phyloP scores from a whole-genome alignment of 2,888 invertebrate genomes.

The Mythimna loreyi region DNA sequence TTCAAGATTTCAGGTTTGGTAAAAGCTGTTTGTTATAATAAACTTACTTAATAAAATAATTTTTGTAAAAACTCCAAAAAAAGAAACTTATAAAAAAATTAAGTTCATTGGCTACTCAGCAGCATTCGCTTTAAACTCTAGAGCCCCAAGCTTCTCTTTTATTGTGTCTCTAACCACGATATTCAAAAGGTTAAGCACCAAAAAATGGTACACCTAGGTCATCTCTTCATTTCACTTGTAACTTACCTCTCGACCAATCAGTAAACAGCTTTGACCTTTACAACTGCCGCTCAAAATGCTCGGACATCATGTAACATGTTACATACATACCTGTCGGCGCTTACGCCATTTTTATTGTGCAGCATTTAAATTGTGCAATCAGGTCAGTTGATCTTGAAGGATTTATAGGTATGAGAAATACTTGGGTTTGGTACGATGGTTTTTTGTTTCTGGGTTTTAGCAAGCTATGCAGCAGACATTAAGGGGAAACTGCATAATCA shows the following conservation, averaged over 20 bases:
- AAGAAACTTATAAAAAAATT: too few species aligned
- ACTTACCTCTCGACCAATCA: conserved; percentile 28
- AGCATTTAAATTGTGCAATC: conserved; percentile 45
- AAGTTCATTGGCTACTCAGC: too few species aligned
- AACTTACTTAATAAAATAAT: too few species aligned
- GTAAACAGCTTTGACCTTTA: conserved; percentile 46
- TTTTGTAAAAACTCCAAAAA: too few species aligned
- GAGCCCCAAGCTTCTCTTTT: too few species aligned
- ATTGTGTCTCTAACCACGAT: too few species aligned
- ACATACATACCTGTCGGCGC: conserved; percentile 38
- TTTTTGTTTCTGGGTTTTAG: background rate
- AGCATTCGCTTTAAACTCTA: too few species aligned
- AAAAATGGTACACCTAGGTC: conserved; percentile 1
- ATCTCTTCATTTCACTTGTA: conserved; percentile 23
- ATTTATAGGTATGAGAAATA: conserved; percentile 2
- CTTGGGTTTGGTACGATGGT: too few species aligned
- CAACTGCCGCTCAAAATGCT: conserved; percentile 40
- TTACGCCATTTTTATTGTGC: conserved; percentile 55
- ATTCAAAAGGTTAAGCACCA: too few species aligned
- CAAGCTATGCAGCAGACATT: background rate
- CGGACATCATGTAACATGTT: conserved; percentile 37
- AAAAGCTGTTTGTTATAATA: too few species aligned
- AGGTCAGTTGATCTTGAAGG: conserved; percentile 27
- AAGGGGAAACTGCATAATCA: background rate
- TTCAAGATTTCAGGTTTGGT: too few species aligned